A percentile compares a stretch with the other conserved stretches of the same genome.
phyloP scores from a whole-genome alignment of 2,888 invertebrate genomes.

The Bellardia pandia region DNA sequence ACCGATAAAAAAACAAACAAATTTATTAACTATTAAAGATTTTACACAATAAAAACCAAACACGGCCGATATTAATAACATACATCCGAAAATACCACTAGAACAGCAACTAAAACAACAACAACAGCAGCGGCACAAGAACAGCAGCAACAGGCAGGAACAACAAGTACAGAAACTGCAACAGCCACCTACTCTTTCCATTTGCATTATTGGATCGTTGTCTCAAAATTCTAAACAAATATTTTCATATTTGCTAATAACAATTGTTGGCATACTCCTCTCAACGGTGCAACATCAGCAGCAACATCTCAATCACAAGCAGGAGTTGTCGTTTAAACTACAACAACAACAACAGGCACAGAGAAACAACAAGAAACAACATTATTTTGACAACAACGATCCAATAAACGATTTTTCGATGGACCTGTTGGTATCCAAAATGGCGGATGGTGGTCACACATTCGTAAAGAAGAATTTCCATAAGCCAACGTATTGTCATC shows the following conservation, averaged over 20 bases:
- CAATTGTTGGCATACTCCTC: constrained; percentile 21
- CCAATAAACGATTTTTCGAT: constrained; percentile 71
- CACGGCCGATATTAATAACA: constrained; percentile 63
- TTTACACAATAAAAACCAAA: constrained; percentile 45
- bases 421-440: constrained; percentile 80
- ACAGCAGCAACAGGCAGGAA: constrained; percentile 47
- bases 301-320: constrained; percentile 36
- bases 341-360: constrained; percentile 44
- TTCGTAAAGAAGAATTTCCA: constrained; percentile 99
- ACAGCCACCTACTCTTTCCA: constrained; percentile 48
- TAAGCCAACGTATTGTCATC: constrained; percentile 99
- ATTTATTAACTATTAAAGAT: constrained; percentile 26
- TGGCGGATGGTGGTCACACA: constrained; percentile 93
- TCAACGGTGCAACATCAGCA: constrained; percentile 25
- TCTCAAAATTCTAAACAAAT: constrained; percentile 53
- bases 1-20: neutral
- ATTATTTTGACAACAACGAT: constrained; percentile 68
- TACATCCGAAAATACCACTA: constrained; percentile 39
- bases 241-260: constrained; percentile 40
- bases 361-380: constrained; percentile 5
- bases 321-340: constrained; percentile 1
- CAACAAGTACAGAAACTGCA: constrained; percentile 51
- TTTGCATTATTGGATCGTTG: constrained; percentile 67
- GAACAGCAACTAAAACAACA: constrained; percentile 60
- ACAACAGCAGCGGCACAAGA: constrained; percentile 52